Base-by-base conservation (phyloP, 2,797 vertebrate genomes). In the Alca torda region DNA sequence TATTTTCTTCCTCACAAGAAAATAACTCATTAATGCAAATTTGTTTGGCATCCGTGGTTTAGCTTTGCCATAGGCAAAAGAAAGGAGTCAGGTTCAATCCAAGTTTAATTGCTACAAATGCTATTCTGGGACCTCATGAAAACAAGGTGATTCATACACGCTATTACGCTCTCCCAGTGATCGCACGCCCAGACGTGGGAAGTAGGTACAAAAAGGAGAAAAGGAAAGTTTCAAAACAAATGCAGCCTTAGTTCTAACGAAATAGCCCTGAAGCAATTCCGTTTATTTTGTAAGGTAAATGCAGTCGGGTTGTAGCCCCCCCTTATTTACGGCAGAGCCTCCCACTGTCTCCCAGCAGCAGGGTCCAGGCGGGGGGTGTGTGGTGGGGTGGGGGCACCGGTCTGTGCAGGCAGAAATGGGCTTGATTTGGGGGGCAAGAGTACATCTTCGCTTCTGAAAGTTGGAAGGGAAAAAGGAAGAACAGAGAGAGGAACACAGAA, bases 11-110 rank as follows among this genome's bases (percentile, higher is more conserved):
- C 57, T 78, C n/a, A 10, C 45, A 70, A 59, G 48, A 81, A 92
- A 95, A 90, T 85, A 84, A 92, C 56, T 89, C 92, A 35, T 85
- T 84, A 90, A 80, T 92, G 95, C 68, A 89, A 70, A 95, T 87
- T 39, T 72, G 75, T 73, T 94, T 94, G 93, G 86, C 89, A 64
- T 67, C 75, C 2, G 17, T 25, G 72, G 48, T 25, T 89, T 30
- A 53, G 56, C 70, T 74, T 74, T 84, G 90, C 96, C 89, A 56
- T 1, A 16, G 96, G 95, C 95, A 85, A 82, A 24, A 45, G 89
- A 35, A 79, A 92, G 68, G 78, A 94, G 89, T 8, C 78, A 48
- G 90, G 95, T 96, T 96, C 95, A 97, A 70, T 60, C 31, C 48
- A 3, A 93, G 95, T 95, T 95, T 89, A 96, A 96, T 94, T 53